Percentiles rank a stretch among this genome's conserved stretches.
These are phyloP conservation scores for Chironex yamaguchii DNA, from an alignment of 30 jellyfish, hydroid and myxozoan genomes.

Conservation along the genomic window DNA sequence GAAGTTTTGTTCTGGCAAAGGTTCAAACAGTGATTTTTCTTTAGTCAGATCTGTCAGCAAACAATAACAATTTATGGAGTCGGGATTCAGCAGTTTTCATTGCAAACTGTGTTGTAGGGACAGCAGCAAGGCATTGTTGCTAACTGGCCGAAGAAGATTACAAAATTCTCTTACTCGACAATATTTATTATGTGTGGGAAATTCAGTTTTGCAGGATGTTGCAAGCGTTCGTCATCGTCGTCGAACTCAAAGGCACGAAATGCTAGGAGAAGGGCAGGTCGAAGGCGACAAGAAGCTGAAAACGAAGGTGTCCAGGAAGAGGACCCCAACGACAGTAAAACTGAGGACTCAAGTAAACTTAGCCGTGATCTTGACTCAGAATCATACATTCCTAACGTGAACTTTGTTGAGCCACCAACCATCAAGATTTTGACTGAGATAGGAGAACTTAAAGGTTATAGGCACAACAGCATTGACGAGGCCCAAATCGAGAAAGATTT, in stretches of 20 bases:
- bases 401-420: conserved; percentile 86
- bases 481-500: conserved; percentile 81
- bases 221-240: conserved; percentile 59
- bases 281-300: neutral
- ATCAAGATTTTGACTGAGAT: conserved; percentile 86
- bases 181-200: conserved; percentile 61
- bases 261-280: neutral
- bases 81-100: neutral
- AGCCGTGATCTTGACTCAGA: neutral
- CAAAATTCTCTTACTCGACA: neutral
- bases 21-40: neutral
- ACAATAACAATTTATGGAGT: neutral
- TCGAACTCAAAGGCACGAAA: neutral
- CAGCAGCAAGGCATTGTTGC: neutral
- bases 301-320: neutral
- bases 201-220: conserved; percentile 57
- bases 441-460: conserved; percentile 83
- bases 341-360: neutral
- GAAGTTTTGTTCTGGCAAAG: too few relatives aligned
- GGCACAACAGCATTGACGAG: conserved; percentile 78
- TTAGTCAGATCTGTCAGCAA: neutral
- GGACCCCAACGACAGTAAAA: neutral
- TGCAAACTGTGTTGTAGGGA: neutral
- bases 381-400: conserved; percentile 57
- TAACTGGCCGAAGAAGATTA: neutral